Evolutionary conservation across 2,797 vertebrate species (phyloP).

Genomic region (Schizothorax lantsangensis): DNA sequence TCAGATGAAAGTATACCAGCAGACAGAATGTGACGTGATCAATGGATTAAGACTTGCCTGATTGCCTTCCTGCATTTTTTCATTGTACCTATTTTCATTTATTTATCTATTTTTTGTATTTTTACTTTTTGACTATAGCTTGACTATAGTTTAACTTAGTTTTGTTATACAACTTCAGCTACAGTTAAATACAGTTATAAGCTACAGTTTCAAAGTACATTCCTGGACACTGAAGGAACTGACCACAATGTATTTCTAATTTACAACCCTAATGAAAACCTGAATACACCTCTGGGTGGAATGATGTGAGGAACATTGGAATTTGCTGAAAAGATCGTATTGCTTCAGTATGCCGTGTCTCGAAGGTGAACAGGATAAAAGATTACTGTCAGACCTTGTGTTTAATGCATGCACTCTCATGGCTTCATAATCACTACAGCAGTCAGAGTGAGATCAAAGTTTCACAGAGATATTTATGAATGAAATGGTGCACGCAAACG

Average conservation of each 20-base stretch:
- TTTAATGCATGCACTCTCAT: slow-evolving; percentile 31
- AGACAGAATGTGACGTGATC: too few relatives aligned
- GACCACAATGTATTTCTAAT: slow-evolving; percentile 29
- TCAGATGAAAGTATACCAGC: too few relatives aligned
- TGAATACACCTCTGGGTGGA: not conserved
- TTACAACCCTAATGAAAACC: slow-evolving; percentile 14
- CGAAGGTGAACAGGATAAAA: slow-evolving; percentile 6
- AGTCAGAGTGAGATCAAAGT: not conserved
- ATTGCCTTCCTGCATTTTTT: too few relatives aligned
- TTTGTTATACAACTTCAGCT: not conserved
- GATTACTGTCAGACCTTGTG: slow-evolving; percentile 21
- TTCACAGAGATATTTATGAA: slow-evolving; percentile 28
- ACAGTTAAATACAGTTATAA: not conserved
- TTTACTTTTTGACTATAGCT: not conserved
- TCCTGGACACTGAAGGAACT: not conserved
- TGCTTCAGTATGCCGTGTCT: slow-evolving; percentile 8
- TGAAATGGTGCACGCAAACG: slow-evolving; percentile 3
- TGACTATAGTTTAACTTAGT: not conserved
- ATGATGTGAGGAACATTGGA: slow-evolving; percentile 15
- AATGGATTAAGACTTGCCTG: too few relatives aligned
- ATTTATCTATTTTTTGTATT: too few relatives aligned
- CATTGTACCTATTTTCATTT: too few relatives aligned
- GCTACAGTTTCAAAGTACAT: not conserved
- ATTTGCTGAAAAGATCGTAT: not conserved
- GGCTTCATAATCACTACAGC: slow-evolving; percentile 21